These are phyloP conservation scores for Neotoma lepida DNA, from an alignment of 2,113 vertebrate genomes.

Conservation along the genomic window DNA sequence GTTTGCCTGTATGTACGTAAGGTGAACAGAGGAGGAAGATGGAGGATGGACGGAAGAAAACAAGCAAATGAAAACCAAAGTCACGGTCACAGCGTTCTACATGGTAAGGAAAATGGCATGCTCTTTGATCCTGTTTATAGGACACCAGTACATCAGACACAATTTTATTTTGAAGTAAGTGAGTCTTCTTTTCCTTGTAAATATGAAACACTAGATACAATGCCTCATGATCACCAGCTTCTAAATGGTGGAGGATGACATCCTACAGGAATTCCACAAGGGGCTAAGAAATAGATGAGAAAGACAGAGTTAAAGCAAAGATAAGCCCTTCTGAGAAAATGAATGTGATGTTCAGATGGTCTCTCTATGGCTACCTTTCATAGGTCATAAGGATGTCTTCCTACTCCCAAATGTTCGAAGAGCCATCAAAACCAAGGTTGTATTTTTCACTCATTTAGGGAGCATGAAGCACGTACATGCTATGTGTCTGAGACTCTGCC, in stretches of 20 bases:
- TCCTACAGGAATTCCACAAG: neutral
- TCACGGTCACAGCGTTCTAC: neutral
- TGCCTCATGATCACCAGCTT: neutral
- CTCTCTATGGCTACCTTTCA: rapidly evolving
- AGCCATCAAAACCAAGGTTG: neutral
- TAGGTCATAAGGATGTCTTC: neutral
- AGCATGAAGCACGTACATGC: neutral
- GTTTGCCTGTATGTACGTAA: neutral
- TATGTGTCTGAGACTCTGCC: neutral
- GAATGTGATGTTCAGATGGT: too few species aligned
- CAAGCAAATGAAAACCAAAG: neutral
- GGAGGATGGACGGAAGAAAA: neutral
- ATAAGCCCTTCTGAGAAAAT: neutral
- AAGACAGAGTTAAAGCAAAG: neutral
- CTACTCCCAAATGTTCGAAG: neutral
- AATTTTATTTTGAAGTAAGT: neutral
- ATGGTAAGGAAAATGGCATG: neutral
- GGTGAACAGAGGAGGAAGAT: neutral
- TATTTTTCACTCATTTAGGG: neutral
- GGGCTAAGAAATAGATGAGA: neutral
- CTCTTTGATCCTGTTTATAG: neutral
- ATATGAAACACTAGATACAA: neutral
- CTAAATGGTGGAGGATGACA: rapidly evolving
- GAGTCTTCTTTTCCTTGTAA: neutral
- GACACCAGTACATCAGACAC: neutral